Evolutionary conservation across 30 jellyfish, hydroid and myxozoan genomes (phyloP), one percentile per base, ranked within the genome.

Genomic region (Hydractinia echinata): DNA sequence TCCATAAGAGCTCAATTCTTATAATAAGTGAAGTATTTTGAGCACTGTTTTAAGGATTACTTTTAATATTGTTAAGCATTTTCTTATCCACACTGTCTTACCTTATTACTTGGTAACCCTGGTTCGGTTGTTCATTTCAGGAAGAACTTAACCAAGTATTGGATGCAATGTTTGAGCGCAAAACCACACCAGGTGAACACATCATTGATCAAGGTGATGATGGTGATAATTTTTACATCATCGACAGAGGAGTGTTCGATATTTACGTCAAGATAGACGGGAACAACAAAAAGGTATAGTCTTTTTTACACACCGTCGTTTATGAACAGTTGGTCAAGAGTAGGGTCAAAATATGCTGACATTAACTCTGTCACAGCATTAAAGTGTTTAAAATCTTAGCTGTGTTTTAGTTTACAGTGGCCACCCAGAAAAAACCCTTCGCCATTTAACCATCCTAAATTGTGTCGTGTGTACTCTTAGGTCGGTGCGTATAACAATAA

Each of bases 161-260:
- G 16, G 99, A 93, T 88, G 99, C 99, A 15, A 93, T 93, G 99
- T 93, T 93, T 87, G 99, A 93, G 68, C 83, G 86, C 54, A 85
- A 67, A 61, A 95, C 89, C 1, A 51, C 10, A 10, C 87, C 88
- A 62, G 96, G 89, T 55, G 99, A 93, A 53, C 96, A 87, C 67
- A 83, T 93, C 66, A 93, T 93, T 52, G 96, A 88, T 60, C 99
- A 93, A 66, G 99, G 96, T 44, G 99, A 93, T 85, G 99, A 93
- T 83, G 99, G 99, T 20, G 99, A 93, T 62, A 93, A 93, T 79
- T 87, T 93, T 82, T 93, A 93, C 79, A 95, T 93, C 72, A 87
- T 93, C 51, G 99, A 88, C 77, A 87, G 96, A 53, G 99, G 99
- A 14, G 87, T 83, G 5, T 93, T 66, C 74, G 99, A 93, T 64